Evolutionary conservation across 2,113 vertebrate species (phyloP).

Genomic region (Mesoclemmys tuberculata): DNA sequence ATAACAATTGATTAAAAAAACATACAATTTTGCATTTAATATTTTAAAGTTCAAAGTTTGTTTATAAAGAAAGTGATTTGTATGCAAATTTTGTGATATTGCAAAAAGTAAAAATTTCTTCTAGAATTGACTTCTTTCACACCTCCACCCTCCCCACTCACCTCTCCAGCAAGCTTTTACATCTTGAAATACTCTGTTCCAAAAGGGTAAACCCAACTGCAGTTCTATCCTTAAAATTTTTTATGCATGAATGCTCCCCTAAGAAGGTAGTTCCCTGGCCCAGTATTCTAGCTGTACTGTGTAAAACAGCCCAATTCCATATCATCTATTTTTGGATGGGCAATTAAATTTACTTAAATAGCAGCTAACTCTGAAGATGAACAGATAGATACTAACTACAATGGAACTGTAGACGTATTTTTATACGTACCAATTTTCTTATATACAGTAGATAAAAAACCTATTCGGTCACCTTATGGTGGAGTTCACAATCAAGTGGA

Average conservation of each 20-base stretch:
- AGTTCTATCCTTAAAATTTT: not conserved
- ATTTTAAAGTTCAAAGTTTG: not conserved
- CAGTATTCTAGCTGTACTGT: not conserved
- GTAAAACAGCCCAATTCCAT: not conserved
- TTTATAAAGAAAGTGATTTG: not conserved
- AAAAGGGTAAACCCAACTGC: not conserved
- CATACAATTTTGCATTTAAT: not conserved
- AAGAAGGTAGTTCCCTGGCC: not conserved
- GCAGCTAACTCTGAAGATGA: not conserved
- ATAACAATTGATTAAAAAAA: not conserved
- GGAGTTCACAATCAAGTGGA: not conserved
- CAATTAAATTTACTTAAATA: not conserved
- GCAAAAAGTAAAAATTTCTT: not conserved
- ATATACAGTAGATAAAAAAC: not conserved
- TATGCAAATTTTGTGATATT: not conserved
- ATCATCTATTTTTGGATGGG: not conserved
- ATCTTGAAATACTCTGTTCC: not conserved
- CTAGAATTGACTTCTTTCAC: conserved; percentile 20
- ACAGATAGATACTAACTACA: not conserved
- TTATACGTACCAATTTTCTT: not conserved
- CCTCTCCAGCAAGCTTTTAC: not conserved
- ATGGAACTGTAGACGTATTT: not conserved
- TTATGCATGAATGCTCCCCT: not conserved
- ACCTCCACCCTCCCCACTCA: not conserved
- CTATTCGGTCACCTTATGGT: not conserved